Percentiles rank a stretch among this genome's conserved stretches.
Evolutionary conservation across 2,888 invertebrate genomes (phyloP).

Genomic region (Abrostola triplasia): DNA sequence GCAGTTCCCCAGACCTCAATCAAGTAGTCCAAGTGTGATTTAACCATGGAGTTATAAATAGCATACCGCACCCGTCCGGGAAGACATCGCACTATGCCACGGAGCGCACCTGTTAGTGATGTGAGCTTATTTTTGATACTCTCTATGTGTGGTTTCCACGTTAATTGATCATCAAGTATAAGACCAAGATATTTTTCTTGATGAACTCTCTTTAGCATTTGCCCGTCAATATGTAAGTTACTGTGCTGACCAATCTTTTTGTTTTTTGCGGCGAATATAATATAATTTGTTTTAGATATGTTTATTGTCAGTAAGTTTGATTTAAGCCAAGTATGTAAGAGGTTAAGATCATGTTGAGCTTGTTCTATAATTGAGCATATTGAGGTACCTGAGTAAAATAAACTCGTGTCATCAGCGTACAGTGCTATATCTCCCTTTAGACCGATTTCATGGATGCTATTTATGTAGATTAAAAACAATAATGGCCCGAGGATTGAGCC

Average conservation of each 20-base stretch:
- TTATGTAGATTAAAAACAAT: constrained; percentile 4
- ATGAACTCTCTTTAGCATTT: constrained; percentile 15
- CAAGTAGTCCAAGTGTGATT: too few relatives aligned
- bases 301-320: constrained; percentile 39
- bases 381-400: constrained; percentile 36
- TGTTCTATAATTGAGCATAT: constrained; percentile 10
- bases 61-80: too few relatives aligned
- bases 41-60: too few relatives aligned
- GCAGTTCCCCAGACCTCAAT: too few relatives aligned
- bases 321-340: constrained; percentile 36
- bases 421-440: constrained; percentile 16
- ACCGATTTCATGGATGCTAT: constrained; percentile 8
- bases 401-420: constrained; percentile 31
- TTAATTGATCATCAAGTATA: constrained; percentile 28
- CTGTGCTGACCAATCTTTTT: constrained; percentile 13
- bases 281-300: constrained; percentile 24
- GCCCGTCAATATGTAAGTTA: constrained; percentile 14
- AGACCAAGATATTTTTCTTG: constrained; percentile 46
- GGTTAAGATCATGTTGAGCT: constrained; percentile 37
- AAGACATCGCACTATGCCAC: constrained; percentile 15
- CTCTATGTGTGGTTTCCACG: constrained; percentile 42
- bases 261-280: constrained; percentile 34
- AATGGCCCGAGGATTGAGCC: neutral
- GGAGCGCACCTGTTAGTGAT: constrained; percentile 30
- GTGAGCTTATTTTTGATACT: constrained; percentile 31